Percentiles rank a stretch among this genome's conserved stretches.
These are phyloP conservation scores for Flexamia atlantica DNA, from an alignment of 2,888 invertebrate species.

Conservation along the genomic window DNA sequence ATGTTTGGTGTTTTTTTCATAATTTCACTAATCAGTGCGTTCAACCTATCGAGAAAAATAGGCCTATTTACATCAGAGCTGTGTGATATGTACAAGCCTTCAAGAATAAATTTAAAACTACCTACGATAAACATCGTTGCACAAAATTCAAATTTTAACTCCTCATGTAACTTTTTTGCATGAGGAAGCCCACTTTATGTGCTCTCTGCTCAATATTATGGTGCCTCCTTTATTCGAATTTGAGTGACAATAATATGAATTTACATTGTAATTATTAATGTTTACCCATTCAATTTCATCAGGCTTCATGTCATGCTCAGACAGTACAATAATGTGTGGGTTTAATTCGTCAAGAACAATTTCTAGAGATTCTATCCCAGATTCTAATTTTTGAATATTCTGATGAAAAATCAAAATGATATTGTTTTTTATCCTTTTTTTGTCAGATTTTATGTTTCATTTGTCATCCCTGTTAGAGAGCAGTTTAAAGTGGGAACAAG, in stretches of 20 bases:
- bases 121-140: neutral
- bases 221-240: neutral
- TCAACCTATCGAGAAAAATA: neutral
- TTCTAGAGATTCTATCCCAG: no score
- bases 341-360: no score
- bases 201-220: neutral
- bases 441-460: no score
- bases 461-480: no score
- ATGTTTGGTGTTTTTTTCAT: neutral
- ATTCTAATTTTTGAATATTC: no score
- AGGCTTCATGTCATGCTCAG: no score
- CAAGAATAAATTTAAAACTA: neutral
- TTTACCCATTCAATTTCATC: no score
- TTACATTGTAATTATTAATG: no score
- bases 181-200: neutral
- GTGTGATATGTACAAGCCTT: neutral
- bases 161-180: neutral
- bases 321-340: no score
- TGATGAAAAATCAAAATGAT: no score
- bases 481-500: no score
- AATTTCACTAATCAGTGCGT: neutral
- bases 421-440: no score
- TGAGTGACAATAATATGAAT: neutral
- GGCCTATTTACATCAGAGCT: neutral
- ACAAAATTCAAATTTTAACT: neutral